phyloP scores from a whole-genome alignment of 1,140 invertebrate species.

The Drosophila quadrilineata region DNA sequence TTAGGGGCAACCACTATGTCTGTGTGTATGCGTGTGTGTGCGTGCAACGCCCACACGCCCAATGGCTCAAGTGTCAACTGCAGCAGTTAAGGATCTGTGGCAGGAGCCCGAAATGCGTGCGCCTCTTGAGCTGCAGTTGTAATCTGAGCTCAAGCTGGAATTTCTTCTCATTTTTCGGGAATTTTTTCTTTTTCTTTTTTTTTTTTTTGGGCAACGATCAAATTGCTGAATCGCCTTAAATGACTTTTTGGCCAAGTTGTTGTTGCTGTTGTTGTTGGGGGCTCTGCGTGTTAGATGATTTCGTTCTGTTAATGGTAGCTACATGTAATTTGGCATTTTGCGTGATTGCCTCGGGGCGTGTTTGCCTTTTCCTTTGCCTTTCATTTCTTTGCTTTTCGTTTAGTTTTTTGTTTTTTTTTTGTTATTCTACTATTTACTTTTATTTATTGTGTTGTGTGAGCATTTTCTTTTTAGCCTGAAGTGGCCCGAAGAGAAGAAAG shows the following conservation, averaged over 20 bases:
- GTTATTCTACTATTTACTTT: constrained; percentile 12
- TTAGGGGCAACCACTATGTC: constrained; percentile 14
- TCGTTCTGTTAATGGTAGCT: constrained; percentile 74
- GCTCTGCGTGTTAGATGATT: constrained; percentile 71
- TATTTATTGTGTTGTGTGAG: constrained; percentile 39
- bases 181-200: no score
- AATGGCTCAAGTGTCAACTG: constrained; percentile 39
- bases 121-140: constrained; percentile 6
- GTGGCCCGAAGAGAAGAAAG: no score
- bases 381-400: constrained; percentile 17
- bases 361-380: constrained; percentile 50
- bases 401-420: constrained; percentile 7
- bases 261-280: no score
- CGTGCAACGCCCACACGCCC: constrained; percentile 9
- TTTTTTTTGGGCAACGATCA: constrained; percentile 29
- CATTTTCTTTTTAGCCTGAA: constrained; percentile 59
- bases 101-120: neutral
- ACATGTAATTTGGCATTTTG: constrained; percentile 78
- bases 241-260: constrained; percentile 44
- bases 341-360: constrained; percentile 78
- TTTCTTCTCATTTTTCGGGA: no score
- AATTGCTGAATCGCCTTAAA: constrained; percentile 65
- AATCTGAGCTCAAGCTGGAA: no score
- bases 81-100: constrained; percentile 30
- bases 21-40: no score